Conservation (phyloP, 1,140 invertebrate genomes). For the Bombus superbus region DNA sequence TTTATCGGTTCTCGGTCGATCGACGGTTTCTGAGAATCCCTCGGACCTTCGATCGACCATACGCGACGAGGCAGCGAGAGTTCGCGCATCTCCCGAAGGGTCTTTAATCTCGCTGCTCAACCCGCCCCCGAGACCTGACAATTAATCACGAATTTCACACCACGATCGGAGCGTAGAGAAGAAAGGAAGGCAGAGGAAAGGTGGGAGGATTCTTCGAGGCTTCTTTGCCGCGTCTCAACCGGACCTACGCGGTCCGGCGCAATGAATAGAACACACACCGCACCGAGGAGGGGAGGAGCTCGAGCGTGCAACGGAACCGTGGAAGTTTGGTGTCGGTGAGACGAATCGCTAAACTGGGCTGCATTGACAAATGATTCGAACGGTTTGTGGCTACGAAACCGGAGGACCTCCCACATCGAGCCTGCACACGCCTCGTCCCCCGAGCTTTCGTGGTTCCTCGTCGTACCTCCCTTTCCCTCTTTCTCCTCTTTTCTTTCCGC, state of each 20-base stretch:
- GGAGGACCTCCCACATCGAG: slow-evolving; percentile 77
- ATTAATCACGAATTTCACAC: slow-evolving; percentile 79
- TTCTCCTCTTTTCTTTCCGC: slow-evolving; percentile 42
- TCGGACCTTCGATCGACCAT: slow-evolving; percentile 23
- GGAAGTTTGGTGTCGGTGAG: slow-evolving; percentile 67
- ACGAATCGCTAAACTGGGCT: slow-evolving; percentile 78
- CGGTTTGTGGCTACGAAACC: slow-evolving; percentile 62
- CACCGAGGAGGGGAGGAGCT: slow-evolving; percentile 4
- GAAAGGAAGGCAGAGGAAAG: slow-evolving; percentile 17
- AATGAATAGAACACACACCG: slow-evolving; percentile 48
- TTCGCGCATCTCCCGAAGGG: slow-evolving; percentile 14
- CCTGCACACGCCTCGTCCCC: slow-evolving; percentile 6
- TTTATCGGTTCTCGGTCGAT: slow-evolving; percentile 15
- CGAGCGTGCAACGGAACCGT: slow-evolving; percentile 32
- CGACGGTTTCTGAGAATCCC: slow-evolving; percentile 46
- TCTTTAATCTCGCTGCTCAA: slow-evolving; percentile 55
- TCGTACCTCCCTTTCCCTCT: slow-evolving; percentile 23
- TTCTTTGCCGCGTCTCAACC: slow-evolving; percentile 8
- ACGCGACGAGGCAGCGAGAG: background rate
- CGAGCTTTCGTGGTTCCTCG: slow-evolving; percentile 27
- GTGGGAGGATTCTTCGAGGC: background rate
- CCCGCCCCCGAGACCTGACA: slow-evolving; percentile 55
- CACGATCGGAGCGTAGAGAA: slow-evolving; percentile 48
- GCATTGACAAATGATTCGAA: slow-evolving; percentile 81
- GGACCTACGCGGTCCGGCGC: background rate